Percentiles rank a stretch among this genome's conserved stretches.
Evolutionary conservation across 2,113 vertebrate species (phyloP).

Genomic region (Phylloscopus trochilus): DNA sequence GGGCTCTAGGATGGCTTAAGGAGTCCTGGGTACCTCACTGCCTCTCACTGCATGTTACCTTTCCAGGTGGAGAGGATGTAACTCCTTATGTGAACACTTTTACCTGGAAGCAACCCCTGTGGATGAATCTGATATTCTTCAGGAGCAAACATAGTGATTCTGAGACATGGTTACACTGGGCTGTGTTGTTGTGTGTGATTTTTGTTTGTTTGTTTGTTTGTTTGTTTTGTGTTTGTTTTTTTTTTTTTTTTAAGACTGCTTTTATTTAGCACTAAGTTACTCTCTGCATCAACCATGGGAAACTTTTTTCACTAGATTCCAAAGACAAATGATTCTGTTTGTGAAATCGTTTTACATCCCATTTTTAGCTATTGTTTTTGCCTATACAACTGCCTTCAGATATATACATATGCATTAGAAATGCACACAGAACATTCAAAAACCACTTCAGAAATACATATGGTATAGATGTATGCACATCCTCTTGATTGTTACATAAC

Average conservation of each 20-base stretch:
- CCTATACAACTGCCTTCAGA: not conserved
- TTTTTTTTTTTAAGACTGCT: not conserved
- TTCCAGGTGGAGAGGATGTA: not conserved
- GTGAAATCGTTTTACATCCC: not conserved
- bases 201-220: too few species aligned
- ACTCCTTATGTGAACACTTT: not conserved
- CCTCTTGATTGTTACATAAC: not conserved
- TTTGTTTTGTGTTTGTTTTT: too few species aligned
- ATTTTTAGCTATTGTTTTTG: not conserved
- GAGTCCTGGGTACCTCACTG: not conserved
- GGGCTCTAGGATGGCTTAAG: not conserved
- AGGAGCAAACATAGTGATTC: not conserved
- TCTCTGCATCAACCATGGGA: not conserved
- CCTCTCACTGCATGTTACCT: rapidly evolving
- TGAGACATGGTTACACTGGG: not conserved
- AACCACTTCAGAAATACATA: not conserved
- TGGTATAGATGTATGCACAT: not conserved
- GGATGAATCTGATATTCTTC: not conserved
- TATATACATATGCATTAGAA: not conserved
- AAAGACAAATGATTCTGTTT: not conserved
- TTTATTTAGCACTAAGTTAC: not conserved
- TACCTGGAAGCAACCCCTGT: not conserved
- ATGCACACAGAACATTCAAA: not conserved
- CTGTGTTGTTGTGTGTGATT: too few species aligned
- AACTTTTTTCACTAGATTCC: not conserved